Evolutionary conservation across 2,113 vertebrate genomes (phyloP).

Genomic region (Pontoporia blainvillei): DNA sequence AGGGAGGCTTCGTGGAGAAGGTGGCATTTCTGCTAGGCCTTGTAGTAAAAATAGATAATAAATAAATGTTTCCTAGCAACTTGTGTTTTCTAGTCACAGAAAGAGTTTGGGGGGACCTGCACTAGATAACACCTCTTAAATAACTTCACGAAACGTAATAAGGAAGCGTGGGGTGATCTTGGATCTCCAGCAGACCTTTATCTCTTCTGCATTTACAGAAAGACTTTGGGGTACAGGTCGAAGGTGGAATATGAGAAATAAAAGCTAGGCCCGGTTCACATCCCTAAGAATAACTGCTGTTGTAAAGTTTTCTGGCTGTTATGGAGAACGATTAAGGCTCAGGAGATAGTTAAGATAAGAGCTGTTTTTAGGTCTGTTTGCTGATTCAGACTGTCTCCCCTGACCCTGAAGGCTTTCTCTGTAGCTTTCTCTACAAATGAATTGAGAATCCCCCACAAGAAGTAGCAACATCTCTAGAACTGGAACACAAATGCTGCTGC

Average conservation of each 20-base stretch:
- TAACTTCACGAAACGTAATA: not conserved
- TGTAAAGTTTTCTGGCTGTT: not conserved
- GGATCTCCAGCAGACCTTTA: not conserved
- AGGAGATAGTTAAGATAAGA: slow-evolving; percentile 18
- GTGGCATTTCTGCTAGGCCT: not conserved
- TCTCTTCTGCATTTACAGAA: not conserved
- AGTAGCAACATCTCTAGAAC: not conserved
- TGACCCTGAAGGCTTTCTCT: not conserved
- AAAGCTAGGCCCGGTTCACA: not conserved
- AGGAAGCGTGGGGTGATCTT: not conserved
- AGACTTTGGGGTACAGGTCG: not conserved
- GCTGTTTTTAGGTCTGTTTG: slow-evolving; percentile 27
- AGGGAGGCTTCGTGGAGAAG: not conserved
- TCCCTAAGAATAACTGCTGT: slow-evolving; percentile 5
- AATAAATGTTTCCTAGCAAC: not conserved
- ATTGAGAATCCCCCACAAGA: slow-evolving; percentile 19
- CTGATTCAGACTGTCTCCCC: slow-evolving; percentile 5
- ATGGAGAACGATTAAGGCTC: not conserved
- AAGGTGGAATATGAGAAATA: not conserved
- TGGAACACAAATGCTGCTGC: not conserved
- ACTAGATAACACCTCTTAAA: not conserved
- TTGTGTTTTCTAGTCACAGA: not conserved
- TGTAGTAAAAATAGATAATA: not conserved
- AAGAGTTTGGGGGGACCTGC: not conserved
- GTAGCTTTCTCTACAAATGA: not conserved